phyloP scores from a whole-genome alignment of 2,888 invertebrate species.

The Rhimphoctona megacephalus region DNA sequence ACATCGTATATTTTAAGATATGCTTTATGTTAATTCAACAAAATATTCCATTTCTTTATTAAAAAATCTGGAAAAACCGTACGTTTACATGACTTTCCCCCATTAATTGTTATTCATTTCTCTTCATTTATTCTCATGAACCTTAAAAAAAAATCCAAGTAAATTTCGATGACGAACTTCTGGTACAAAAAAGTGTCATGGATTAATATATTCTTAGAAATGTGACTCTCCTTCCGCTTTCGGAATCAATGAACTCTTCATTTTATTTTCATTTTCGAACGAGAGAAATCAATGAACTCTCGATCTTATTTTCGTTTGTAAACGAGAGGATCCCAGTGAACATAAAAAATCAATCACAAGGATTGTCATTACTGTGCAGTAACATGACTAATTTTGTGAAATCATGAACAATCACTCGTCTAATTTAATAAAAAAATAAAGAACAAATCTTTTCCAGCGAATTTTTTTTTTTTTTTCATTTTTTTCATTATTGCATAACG shows the following conservation, averaged over 20 bases:
- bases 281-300: conserved; percentile 12
- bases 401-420: background rate
- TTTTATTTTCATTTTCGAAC: background rate
- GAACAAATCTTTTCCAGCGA: no score
- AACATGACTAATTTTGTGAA: background rate
- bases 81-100: no score
- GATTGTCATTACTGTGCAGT: background rate
- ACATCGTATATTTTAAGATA: no score
- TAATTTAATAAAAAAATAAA: no score
- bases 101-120: no score
- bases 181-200: background rate
- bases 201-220: conserved; percentile 13
- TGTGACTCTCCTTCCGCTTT: conserved; percentile 34
- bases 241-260: conserved; percentile 33
- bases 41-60: no score
- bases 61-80: no score
- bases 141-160: background rate
- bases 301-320: background rate
- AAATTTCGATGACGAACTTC: conserved; percentile 2
- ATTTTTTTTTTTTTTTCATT: background rate
- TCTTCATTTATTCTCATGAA: no score
- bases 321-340: background rate
- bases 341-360: background rate
- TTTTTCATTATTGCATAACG: background rate
- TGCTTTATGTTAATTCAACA: no score